Evolutionary conservation across 2,888 invertebrate species (phyloP), one percentile per base, ranked within the genome.

Genomic region (Lithosia quadra): DNA sequence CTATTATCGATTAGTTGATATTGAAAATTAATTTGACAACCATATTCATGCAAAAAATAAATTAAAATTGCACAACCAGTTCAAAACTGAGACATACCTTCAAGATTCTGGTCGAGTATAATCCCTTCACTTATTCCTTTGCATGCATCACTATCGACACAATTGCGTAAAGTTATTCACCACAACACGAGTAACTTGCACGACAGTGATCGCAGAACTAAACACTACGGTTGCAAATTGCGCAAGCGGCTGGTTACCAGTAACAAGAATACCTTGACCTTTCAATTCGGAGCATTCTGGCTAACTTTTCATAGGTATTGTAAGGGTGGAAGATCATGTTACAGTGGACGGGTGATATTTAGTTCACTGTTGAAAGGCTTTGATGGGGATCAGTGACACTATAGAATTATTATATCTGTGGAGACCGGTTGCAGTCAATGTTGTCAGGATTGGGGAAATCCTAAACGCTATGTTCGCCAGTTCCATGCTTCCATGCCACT

Each of bases 201-300:
- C 80, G 78, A 72, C 74, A 73, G 68, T 73, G 43, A 61, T 61
- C 78, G 60, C 73, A 72, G 71, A 77, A 71, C 70, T 71, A 64
- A 83, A 79, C 81, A 86, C 83, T 85, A 81, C 77, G 71, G 76
- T 71, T 77, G 79, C 81, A 79, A 80, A 82, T 79, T 85, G 86
- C 86, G 84, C 84, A 63, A 21, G 69, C 84, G 87, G 81, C 85
- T 78, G 76, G n/a, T 76, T 67, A 66, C 74, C 69, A 71, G 76
- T 77, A 74, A 53, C 69, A 59, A 64, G 24, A 33, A 68, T 71
- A 64, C 75, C 69, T 80, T 70, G 78, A 80, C 68, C 73, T 75
- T 71, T 72, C 59, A 66, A 67, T 65, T 11, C 65, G 53, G 57
- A 66, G 63, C 64, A 65, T 36, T 57, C 9, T 10, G 36, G 28